Evolutionary conservation across 2,797 vertebrate species (phyloP).

Genomic region (Aldrovandia affinis): DNA sequence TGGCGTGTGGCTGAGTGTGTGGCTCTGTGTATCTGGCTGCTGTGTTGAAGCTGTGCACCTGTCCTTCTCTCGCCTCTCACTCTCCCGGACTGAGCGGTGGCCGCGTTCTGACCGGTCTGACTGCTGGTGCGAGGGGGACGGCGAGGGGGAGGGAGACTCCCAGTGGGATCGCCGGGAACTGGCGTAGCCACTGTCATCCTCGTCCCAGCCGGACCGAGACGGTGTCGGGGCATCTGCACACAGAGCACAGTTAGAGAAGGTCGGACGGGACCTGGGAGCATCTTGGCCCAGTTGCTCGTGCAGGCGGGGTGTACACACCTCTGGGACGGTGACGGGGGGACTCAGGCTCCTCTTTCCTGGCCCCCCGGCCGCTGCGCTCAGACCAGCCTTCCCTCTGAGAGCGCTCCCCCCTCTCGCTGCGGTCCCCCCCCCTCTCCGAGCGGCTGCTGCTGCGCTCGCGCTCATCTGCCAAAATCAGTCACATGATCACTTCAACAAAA

Average conservation of each 20-base stretch:
- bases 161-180: constrained; percentile 87
- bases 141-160: constrained; percentile 93
- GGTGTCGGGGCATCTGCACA: constrained; percentile 86
- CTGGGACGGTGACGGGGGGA: constrained; percentile 85
- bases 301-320: constrained; percentile 68
- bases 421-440: constrained; percentile 72
- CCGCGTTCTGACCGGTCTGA: constrained; percentile 82
- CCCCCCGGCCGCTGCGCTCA: constrained; percentile 81
- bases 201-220: constrained; percentile 94
- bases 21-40: neutral
- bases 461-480: constrained; percentile 72
- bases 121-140: constrained; percentile 80
- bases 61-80: constrained; percentile 84
- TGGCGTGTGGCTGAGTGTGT: neutral
- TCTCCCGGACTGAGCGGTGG: constrained; percentile 76
- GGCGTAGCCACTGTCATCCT: constrained; percentile 85
- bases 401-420: constrained; percentile 71
- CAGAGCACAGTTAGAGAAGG: neutral
- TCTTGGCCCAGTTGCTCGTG: neutral
- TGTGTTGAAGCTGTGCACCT: constrained; percentile 47
- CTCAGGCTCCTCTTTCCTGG: constrained; percentile 81
- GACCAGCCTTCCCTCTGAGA: constrained; percentile 80
- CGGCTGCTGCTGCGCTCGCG: constrained; percentile 75
- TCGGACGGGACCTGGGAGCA: neutral
- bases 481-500: neutral